Conservation (phyloP, 92 coral and sea anemone species). For the Porites divaricata region DNA sequence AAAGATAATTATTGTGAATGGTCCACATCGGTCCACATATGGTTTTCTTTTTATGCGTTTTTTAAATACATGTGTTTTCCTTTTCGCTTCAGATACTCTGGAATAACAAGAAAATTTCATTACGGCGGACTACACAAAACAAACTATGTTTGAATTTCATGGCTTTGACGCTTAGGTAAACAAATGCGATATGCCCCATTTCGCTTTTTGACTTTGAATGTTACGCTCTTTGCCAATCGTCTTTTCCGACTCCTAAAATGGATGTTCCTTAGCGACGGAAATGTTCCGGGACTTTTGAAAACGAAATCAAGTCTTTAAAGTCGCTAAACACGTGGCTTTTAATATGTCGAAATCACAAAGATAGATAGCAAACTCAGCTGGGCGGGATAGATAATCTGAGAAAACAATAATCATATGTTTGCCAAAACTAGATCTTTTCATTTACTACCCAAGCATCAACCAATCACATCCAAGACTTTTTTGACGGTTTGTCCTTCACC, state of each 20-base stretch:
- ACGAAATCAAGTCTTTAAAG: neutral
- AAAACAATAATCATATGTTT: conserved; percentile 93
- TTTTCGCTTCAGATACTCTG: neutral
- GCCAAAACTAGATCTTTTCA: conserved; percentile 81
- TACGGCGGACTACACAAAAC: conserved; percentile 18
- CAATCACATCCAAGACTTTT: conserved; percentile 67
- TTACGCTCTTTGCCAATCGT: neutral
- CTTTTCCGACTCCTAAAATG: neutral
- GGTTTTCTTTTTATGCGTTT: too few species aligned
- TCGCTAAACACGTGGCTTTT: conserved; percentile 39
- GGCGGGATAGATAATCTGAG: conserved; percentile 63
- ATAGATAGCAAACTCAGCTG: conserved; percentile 68
- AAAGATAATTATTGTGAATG: neutral
- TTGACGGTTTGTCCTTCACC: conserved; percentile 75
- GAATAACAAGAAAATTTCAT: conserved; percentile 24
- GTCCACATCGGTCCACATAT: neutral
- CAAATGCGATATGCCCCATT: conserved; percentile 26
- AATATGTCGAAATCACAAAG: conserved; percentile 16
- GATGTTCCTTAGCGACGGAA: neutral
- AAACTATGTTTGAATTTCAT: conserved; percentile 31
- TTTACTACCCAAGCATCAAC: conserved; percentile 53
- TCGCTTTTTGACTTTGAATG: neutral
- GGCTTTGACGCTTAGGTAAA: conserved; percentile 31
- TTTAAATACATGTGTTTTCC: neutral
- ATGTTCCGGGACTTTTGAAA: neutral